Evolutionary conservation across 2,888 invertebrate genomes (phyloP), one percentile per base, ranked within the genome.

Genomic region (Xestia c-nigrum): DNA sequence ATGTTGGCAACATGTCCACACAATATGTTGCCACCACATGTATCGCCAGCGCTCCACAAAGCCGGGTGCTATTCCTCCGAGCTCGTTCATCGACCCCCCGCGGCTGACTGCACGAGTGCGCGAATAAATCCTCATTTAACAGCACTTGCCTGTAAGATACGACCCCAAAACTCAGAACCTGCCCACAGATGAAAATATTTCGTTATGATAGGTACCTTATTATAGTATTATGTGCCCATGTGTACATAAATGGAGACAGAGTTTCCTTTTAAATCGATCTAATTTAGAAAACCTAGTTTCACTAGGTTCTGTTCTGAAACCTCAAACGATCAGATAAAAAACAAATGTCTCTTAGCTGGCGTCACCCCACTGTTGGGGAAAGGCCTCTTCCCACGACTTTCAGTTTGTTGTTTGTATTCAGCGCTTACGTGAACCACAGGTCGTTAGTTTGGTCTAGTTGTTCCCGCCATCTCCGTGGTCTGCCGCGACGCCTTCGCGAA

Each of bases 81-180:
- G 57, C 50, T 46, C 77, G 68, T 61, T 65, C 69, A 47, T 55
- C 43, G 67, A 46, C 79, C 73, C 83, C 73, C 81, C 74, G 65
- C 66, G 40, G 84, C 79, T 57, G 47, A 61, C 14, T 7, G 80
- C 47, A 67, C 40, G 68, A 65, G 81, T 47, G 46, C 66, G 12
- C 57, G 38, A 40, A 66, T 67, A 73, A 63, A 70, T 84, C 80
- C 72, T 74, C 70, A 59, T 80, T 71, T 64, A 63, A 61, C 70
- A 57, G 19, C 61, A 31, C 67, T 70, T 71, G 43, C 43, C 57
- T 65, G 5, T 12, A 63, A 14, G 14, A 40, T 38, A 65, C 16
- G n/a, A 16, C 46, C 38, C 50, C 24, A 61, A 3, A 31, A 31
- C 31, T 3, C 40, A 40, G 38, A 66, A 50, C 68, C 21, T 24